A percentile compares a stretch with the other conserved stretches of the same genome.
Evolutionary conservation across 2,113 vertebrate genomes (phyloP).

Genomic region (Podiceps cristatus): DNA sequence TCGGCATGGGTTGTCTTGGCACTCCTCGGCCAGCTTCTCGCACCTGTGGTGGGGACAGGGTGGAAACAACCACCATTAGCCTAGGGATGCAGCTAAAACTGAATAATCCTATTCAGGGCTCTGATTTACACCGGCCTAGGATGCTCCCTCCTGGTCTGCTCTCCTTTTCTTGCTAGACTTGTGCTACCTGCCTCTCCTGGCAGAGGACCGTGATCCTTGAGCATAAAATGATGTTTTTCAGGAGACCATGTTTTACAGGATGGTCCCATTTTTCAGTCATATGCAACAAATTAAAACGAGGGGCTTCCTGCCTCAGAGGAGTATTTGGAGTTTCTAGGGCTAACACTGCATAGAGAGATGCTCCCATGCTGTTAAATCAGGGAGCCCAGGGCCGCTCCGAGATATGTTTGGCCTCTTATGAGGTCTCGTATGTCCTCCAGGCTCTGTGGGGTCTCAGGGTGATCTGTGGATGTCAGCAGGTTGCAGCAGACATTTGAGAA

Average conservation of each 20-base stretch:
- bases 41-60: conserved; percentile 77
- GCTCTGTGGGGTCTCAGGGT: background rate
- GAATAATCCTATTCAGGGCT: rapidly evolving
- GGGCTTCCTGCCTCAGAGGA: background rate
- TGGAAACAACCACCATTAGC: background rate
- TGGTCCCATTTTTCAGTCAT: background rate
- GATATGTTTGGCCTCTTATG: background rate
- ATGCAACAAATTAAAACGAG: background rate
- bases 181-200: background rate
- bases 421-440: background rate
- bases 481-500: background rate
- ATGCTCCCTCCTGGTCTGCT: background rate
- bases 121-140: background rate
- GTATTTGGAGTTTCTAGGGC: background rate
- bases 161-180: background rate
- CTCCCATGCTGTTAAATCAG: background rate
- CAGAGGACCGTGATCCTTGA: background rate
- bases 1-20: conserved; percentile 79
- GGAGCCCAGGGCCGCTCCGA: background rate
- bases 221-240: background rate
- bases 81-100: background rate
- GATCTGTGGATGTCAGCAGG: background rate
- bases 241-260: background rate
- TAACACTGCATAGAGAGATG: background rate
- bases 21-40: conserved; percentile 74